These are phyloP conservation scores for Apaloderma vittatum DNA, from an alignment of 2,113 vertebrate genomes.

Conservation along the genomic window DNA sequence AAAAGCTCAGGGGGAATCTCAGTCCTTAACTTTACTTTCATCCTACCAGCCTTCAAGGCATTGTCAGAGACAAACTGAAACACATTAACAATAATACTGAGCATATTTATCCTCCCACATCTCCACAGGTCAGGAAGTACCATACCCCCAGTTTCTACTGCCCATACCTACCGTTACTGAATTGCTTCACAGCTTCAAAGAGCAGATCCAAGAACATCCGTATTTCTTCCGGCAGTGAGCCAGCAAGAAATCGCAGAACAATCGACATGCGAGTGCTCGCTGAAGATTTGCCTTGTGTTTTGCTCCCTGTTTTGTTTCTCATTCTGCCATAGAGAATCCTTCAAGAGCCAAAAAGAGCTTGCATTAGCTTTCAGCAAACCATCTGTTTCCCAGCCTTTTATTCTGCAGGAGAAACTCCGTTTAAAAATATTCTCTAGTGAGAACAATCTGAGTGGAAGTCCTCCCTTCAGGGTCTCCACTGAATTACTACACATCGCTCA, in stretches of 20 bases:
- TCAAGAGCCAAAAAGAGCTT: constrained; percentile 44
- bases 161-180: constrained; percentile 82
- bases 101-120: not conserved
- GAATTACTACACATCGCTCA: not conserved
- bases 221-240: constrained; percentile 89
- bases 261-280: constrained; percentile 88
- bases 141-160: not conserved
- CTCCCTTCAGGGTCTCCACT: not conserved
- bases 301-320: constrained; percentile 92
- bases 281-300: constrained; percentile 91
- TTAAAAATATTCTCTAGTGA: not conserved
- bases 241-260: constrained; percentile 91
- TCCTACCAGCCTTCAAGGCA: not conserved
- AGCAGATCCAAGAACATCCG: constrained; percentile 92
- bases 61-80: not conserved
- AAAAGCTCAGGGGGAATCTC: not conserved
- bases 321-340: constrained; percentile 96
- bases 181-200: constrained; percentile 90
- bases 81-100: not conserved
- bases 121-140: not conserved
- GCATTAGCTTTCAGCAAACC: constrained; percentile 23
- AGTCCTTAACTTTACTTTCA: not conserved
- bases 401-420: not conserved
- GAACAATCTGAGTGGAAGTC: not conserved
- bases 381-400: not conserved